These are phyloP conservation scores for Corvus moneduloides DNA, from an alignment of 2,113 vertebrate genomes.

Conservation along the genomic window DNA sequence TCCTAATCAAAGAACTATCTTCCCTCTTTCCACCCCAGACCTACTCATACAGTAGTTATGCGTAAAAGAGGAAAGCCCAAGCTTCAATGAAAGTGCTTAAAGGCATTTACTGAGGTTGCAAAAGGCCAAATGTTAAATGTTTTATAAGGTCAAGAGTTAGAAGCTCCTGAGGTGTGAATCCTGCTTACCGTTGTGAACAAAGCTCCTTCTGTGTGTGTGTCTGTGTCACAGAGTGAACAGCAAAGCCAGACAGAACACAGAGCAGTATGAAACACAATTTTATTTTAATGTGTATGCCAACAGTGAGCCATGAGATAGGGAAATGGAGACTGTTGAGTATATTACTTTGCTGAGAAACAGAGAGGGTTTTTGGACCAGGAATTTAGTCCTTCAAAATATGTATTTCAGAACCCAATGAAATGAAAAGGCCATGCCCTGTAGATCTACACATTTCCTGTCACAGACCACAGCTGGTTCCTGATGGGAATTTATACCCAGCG, in stretches of 20 bases:
- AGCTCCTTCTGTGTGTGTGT: background rate
- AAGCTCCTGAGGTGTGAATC: background rate
- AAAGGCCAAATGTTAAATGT: background rate
- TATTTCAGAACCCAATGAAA: background rate
- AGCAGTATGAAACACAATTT: background rate
- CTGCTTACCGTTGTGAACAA: background rate
- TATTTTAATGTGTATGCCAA: background rate
- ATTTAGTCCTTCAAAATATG: background rate
- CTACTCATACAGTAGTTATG: rapidly evolving
- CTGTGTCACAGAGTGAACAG: background rate
- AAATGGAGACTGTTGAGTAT: background rate
- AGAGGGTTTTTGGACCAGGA: background rate
- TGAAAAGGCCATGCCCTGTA: background rate
- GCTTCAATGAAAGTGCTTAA: background rate
- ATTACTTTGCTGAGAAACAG: background rate
- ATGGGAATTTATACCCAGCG: background rate
- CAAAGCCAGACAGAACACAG: background rate
- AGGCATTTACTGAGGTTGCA: background rate
- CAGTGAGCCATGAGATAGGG: background rate
- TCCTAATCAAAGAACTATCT: background rate
- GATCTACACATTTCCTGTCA: background rate
- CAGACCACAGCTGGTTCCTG: background rate
- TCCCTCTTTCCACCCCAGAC: background rate
- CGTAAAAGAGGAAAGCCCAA: background rate
- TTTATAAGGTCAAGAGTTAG: background rate